Percentiles rank a stretch among this genome's conserved stretches.
phyloP scores from a whole-genome alignment of 2,113 vertebrate species.

The Triplophysa dalaica region DNA sequence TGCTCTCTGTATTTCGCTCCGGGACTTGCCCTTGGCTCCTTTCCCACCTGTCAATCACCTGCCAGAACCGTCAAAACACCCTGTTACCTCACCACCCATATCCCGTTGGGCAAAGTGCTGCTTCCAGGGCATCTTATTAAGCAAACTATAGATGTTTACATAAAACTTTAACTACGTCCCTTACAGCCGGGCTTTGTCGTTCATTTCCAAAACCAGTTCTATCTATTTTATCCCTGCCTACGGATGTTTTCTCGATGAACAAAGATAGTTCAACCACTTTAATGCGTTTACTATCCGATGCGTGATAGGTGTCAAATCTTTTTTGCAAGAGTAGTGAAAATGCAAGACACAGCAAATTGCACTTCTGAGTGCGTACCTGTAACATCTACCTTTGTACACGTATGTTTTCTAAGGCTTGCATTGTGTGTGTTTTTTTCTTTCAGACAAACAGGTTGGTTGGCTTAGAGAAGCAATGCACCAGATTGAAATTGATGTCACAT shows the following conservation, averaged over 20 bases:
- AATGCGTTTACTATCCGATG: background rate
- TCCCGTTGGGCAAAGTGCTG: background rate
- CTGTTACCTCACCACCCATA: background rate
- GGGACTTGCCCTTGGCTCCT: slow-evolving; percentile 20
- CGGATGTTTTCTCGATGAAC: background rate
- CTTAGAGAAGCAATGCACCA: background rate
- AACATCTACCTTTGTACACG: slow-evolving; percentile 1
- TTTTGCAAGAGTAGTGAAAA: background rate
- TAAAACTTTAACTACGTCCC: background rate
- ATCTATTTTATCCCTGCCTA: background rate
- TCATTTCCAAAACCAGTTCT: slow-evolving; percentile 9
- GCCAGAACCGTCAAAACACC: background rate
- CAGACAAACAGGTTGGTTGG: slow-evolving; percentile 12
- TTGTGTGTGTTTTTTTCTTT: background rate
- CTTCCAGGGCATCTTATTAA: background rate
- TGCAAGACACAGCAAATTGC: background rate
- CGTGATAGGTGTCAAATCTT: background rate
- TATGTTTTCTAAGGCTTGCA: slow-evolving; percentile 4
- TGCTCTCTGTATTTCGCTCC: slow-evolving; percentile 4
- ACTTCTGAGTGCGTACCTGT: background rate
- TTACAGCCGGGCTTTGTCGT: background rate
- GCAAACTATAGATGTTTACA: slow-evolving; percentile 18
- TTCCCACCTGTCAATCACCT: slow-evolving; percentile 36
- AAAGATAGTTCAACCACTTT: background rate
- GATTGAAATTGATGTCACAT: background rate